Evolutionary conservation across 2,888 invertebrate genomes (phyloP).

Genomic region (Nomada flava): DNA sequence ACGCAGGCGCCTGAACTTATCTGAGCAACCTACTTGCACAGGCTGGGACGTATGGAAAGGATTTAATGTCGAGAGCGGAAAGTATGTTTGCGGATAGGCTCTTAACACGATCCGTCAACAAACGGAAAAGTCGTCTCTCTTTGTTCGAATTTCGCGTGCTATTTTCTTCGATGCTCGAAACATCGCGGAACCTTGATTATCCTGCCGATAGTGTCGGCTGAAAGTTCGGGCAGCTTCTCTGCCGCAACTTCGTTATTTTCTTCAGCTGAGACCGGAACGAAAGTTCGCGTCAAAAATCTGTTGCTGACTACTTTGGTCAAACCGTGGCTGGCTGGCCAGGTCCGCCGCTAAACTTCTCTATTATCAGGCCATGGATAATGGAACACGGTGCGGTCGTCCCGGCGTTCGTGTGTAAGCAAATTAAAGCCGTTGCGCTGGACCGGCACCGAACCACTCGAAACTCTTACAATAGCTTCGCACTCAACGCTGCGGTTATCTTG

Average conservation of each 20-base stretch:
- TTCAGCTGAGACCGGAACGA: neutral
- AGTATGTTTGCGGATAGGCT: constrained; percentile 36
- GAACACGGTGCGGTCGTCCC: constrained; percentile 14
- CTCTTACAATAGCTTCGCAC: constrained; percentile 34
- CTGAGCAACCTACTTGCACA: constrained; percentile 45
- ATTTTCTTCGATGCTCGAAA: constrained; percentile 9
- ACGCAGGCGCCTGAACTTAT: constrained; percentile 32
- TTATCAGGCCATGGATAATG: constrained; percentile 38
- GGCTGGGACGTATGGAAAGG: constrained; percentile 27
- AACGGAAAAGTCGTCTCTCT: neutral
- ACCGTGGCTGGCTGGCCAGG: too few species aligned
- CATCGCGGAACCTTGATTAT: neutral
- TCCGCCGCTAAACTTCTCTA: constrained; percentile 32
- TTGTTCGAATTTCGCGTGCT: neutral
- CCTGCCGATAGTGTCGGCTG: neutral
- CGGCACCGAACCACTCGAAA: constrained; percentile 25
- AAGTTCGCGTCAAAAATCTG: constrained; percentile 25
- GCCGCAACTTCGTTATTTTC: constrained; percentile 1
- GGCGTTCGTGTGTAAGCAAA: constrained; percentile 37
- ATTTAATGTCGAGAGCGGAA: constrained; percentile 31
- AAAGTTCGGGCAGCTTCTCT: neutral
- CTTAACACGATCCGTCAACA: neutral
- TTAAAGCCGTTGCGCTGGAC: constrained; percentile 40
- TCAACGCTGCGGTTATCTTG: constrained; percentile 37
- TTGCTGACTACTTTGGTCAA: neutral